Base-by-base conservation (phyloP, 2,888 invertebrate species). In the Cephalotes varians region DNA sequence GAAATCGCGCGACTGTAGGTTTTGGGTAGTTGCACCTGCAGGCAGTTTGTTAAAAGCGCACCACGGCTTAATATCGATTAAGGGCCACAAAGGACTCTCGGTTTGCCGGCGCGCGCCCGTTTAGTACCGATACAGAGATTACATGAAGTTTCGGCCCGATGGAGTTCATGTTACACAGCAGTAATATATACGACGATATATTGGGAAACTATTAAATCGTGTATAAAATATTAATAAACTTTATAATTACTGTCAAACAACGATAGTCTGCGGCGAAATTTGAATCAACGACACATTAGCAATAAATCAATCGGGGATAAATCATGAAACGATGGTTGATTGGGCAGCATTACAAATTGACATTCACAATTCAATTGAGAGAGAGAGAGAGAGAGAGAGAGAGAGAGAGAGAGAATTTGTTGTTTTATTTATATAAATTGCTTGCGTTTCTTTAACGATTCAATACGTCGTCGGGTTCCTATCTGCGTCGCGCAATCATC, bases 51-150 rank as follows among this genome's bases (percentile, higher is more conserved):
- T 87, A 83, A 85, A 88, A 84, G 82, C 82, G 72, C 80, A 80
- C 83, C 31, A 37, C 47, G 80, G 84, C 76, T 82, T 82, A 77
- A 89, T 87, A 88, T 88, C 84, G 87, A 88, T 89, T 83, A 73
- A 67, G 37, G 18, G 69, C 82, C 81, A 88, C 83, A 85, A 88
- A 88, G 87, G 82, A 84, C 31, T 79, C 81, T 49, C 37, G 28
- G 54, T 54, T 64, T 73, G 79, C 71, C 69, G 37, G 80, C 25
- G 60, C 54, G 21, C 40, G 37, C n/a, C 49, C 44, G 83, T 85
- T 85, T 81, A 79, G 58, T 80, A 83, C 72, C 81, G 40, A 82
- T 65, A 81, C 69, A 72, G 87, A 84, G 64, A 80, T 85, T 87
- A 74, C 69, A 54, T 56, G 65, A 81, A 56, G 47, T 79, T 67